A percentile compares a stretch with the other conserved stretches of the same genome.
Conservation (phyloP, 2,113 vertebrate species). For the Myotis davidii region DNA sequence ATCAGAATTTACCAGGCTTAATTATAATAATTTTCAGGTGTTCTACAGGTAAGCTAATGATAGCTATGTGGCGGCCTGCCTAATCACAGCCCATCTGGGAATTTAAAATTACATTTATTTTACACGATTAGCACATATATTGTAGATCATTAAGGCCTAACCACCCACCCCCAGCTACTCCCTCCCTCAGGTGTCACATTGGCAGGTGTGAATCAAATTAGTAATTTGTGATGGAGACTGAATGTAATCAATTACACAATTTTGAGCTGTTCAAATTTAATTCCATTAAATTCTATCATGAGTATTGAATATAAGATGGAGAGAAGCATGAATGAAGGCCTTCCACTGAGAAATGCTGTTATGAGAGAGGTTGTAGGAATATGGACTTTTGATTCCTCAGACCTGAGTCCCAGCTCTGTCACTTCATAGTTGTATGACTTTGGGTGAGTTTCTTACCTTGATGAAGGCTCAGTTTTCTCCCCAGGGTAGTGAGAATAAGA, state of each 20-base stretch:
- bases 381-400: background rate
- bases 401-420: background rate
- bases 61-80: background rate
- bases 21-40: constrained; percentile 54
- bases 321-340: background rate
- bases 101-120: constrained; percentile 59
- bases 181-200: background rate
- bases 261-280: constrained; percentile 64
- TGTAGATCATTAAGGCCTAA: background rate
- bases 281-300: constrained; percentile 42
- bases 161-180: background rate
- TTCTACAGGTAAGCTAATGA: constrained; percentile 18
- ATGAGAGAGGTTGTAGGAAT: background rate
- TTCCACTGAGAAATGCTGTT: background rate
- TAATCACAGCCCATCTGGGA: constrained; percentile 36
- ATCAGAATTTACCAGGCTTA: constrained; percentile 49
- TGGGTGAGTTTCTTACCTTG: background rate
- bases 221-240: constrained; percentile 58
- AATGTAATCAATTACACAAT: constrained; percentile 67
- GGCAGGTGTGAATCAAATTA: constrained; percentile 67
- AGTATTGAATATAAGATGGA: background rate
- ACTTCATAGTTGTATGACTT: background rate
- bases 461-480: background rate
- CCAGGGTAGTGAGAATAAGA: background rate
- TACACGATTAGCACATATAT: background rate